These are phyloP conservation scores for Anthopleura xanthogrammica DNA, from an alignment of 92 coral and sea anemone species.

Conservation along the genomic window DNA sequence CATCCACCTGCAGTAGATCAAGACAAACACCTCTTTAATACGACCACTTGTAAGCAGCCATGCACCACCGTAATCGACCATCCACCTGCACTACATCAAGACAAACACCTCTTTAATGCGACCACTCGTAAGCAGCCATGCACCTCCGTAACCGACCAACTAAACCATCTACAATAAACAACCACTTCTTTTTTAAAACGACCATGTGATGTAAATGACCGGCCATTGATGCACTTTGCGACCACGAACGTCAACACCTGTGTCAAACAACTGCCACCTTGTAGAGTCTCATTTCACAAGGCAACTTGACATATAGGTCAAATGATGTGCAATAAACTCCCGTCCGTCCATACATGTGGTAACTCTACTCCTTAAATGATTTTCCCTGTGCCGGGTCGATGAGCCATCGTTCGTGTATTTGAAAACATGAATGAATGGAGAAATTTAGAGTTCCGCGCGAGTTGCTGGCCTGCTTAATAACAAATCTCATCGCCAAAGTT, in stretches of 20 bases:
- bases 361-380: not conserved
- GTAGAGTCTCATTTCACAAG: no score
- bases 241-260: not conserved
- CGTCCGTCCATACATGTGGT: not conserved
- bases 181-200: not conserved
- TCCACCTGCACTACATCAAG: no score
- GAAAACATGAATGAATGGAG: not conserved
- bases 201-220: not conserved
- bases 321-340: no score
- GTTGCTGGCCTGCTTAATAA: no score
- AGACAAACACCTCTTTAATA: no score
- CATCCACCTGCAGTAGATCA: not conserved
- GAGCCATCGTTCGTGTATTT: not conserved
- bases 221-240: not conserved
- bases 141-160: not conserved
- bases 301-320: no score
- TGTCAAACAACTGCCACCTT: not conserved
- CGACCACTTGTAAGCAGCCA: no score
- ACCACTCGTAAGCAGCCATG: no score
- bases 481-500: no score
- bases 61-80: no score
- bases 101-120: no score
- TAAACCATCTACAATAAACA: not conserved
- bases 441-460: no score
- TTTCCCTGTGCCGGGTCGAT: not conserved